These are phyloP conservation scores for Cryptotis parvus DNA, from an alignment of 2,113 vertebrate genomes.

Conservation along the genomic window DNA sequence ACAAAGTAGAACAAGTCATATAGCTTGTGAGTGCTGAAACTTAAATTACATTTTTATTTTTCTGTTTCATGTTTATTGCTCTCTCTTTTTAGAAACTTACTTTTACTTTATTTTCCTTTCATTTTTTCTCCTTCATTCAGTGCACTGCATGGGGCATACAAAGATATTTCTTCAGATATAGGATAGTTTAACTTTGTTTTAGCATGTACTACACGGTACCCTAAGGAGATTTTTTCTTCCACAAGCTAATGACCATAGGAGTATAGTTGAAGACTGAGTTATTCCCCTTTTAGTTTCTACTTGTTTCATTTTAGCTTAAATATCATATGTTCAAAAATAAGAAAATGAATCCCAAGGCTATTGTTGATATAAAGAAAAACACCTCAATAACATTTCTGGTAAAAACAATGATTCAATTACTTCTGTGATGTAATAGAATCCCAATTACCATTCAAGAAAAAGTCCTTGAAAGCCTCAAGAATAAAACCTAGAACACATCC, in stretches of 20 bases:
- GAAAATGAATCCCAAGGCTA: background rate
- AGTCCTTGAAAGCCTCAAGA: background rate
- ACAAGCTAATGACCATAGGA: background rate
- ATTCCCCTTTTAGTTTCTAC: background rate
- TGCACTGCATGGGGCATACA: background rate
- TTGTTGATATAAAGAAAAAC: background rate
- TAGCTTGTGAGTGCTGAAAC: background rate
- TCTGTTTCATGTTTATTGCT: background rate
- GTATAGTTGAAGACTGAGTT: background rate
- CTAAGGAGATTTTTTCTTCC: background rate
- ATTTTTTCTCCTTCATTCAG: background rate
- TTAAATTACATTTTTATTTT: background rate
- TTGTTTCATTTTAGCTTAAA: background rate
- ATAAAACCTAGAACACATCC: background rate
- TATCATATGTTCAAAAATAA: background rate
- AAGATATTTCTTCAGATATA: conserved; percentile 6
- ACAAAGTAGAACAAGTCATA: background rate
- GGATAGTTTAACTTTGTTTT: background rate
- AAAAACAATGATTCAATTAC: background rate
- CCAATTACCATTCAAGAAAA: background rate
- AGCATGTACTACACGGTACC: background rate
- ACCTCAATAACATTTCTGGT: background rate
- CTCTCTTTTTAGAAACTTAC: background rate
- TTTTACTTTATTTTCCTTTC: background rate
- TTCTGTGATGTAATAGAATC: background rate